Percentiles rank a stretch among this genome's conserved stretches.
phyloP scores from a whole-genome alignment of 2,113 vertebrate species.

The Scytalopus superciliaris region DNA sequence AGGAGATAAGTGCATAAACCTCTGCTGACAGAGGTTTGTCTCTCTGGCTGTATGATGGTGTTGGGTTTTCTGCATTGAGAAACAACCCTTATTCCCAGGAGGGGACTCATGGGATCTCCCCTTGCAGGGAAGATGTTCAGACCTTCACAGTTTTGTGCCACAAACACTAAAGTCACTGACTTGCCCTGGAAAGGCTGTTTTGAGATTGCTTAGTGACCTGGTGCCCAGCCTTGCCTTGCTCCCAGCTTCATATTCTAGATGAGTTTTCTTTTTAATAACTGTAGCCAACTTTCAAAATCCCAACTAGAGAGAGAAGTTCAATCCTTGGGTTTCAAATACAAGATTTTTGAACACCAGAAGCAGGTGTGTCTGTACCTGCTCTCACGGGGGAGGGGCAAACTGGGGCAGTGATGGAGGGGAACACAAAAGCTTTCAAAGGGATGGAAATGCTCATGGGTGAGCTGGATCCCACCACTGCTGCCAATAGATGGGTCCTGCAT shows the following conservation, averaged over 20 bases:
- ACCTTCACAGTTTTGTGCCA: neutral
- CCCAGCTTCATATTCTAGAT: neutral
- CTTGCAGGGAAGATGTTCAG: neutral
- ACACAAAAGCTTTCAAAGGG: neutral
- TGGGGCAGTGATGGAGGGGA: neutral
- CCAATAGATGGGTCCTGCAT: neutral
- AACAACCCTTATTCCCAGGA: neutral
- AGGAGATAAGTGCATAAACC: neutral
- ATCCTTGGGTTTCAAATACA: neutral
- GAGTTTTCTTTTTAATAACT: neutral
- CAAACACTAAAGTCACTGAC: neutral
- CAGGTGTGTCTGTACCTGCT: accelerated
- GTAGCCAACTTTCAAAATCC: neutral
- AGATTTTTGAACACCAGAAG: neutral
- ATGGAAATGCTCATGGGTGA: neutral
- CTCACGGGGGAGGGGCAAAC: neutral
- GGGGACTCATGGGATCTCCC: neutral
- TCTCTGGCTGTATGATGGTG: neutral
- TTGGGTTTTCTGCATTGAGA: neutral
- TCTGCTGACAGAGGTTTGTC: neutral
- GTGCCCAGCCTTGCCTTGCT: neutral
- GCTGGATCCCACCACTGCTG: neutral
- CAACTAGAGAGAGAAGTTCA: neutral
- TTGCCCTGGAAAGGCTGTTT: neutral
- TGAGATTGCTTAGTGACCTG: neutral